phyloP scores from a whole-genome alignment of 2,113 vertebrate species.

The Syngnathus typhle region DNA sequence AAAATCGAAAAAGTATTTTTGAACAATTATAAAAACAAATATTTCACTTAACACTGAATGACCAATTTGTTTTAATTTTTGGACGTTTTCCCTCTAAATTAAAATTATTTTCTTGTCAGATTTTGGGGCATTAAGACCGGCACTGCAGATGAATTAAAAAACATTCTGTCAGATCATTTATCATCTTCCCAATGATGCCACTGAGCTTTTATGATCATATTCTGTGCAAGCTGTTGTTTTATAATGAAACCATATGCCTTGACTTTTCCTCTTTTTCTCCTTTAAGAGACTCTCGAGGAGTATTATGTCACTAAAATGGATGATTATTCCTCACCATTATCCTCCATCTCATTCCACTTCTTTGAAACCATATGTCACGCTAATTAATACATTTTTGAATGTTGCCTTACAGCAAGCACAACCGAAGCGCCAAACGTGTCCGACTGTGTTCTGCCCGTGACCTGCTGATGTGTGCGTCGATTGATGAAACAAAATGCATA shows the following conservation, averaged over 20 bases:
- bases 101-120: too few relatives aligned
- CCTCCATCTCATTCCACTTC: slow-evolving; percentile 14
- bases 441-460: slow-evolving; percentile 44
- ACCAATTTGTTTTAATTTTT: too few relatives aligned
- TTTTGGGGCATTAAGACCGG: too few relatives aligned
- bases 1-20: too few relatives aligned
- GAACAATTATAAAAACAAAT: too few relatives aligned
- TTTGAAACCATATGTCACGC: slow-evolving; percentile 48
- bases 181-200: slow-evolving; percentile 11
- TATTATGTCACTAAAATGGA: slow-evolving; percentile 20
- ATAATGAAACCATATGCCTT: slow-evolving; percentile 28
- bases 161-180: slow-evolving; percentile 33
- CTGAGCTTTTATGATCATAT: slow-evolving; percentile 27
- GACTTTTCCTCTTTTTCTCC: neutral
- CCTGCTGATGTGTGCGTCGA: slow-evolving; percentile 42
- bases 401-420: slow-evolving; percentile 40
- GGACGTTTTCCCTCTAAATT: too few relatives aligned
- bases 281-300: slow-evolving; percentile 1
- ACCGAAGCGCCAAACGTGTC: slow-evolving; percentile 48
- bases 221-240: slow-evolving; percentile 22
- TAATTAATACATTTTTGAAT: slow-evolving; percentile 59
- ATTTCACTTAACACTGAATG: too few relatives aligned
- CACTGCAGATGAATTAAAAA: slow-evolving; percentile 18
- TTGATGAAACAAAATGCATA: slow-evolving; percentile 43
- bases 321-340: slow-evolving; percentile 13